phyloP scores from a whole-genome alignment of 2,888 invertebrate genomes.

The Nebria brevicollis region DNA sequence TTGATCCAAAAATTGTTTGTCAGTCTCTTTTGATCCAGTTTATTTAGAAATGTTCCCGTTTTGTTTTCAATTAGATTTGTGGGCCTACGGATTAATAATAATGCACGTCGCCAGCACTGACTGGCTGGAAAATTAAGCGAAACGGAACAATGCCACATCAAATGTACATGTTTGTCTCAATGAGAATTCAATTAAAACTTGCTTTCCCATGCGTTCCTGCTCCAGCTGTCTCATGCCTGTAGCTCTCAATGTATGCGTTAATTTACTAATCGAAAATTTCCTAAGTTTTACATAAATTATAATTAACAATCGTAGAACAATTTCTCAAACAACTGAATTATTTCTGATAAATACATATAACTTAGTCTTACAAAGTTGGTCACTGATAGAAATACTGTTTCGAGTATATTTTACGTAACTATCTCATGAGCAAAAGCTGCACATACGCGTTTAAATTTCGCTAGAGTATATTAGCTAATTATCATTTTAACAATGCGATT shows the following conservation, averaged over 20 bases:
- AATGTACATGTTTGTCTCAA: constrained; percentile 1
- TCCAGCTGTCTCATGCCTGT: background rate
- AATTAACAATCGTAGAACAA: background rate
- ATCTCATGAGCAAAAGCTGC: too few species aligned
- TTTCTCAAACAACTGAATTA: background rate
- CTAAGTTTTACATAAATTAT: background rate
- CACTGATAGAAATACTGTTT: too few species aligned
- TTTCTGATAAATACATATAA: background rate
- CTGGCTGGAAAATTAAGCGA: background rate
- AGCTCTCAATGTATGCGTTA: background rate
- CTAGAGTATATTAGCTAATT: too few species aligned
- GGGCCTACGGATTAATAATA: constrained; percentile 1
- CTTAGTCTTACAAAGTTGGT: too few species aligned
- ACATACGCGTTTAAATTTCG: too few species aligned
- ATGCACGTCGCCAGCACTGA: background rate
- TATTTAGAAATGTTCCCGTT: background rate
- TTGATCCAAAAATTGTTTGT: background rate
- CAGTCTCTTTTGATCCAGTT: background rate
- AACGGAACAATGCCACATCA: background rate
- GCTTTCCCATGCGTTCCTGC: background rate
- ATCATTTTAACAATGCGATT: too few species aligned
- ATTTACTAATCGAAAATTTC: background rate
- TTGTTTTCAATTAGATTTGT: background rate
- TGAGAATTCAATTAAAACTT: background rate
- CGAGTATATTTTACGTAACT: too few species aligned